These are phyloP conservation scores for Halyomorpha halys DNA, from an alignment of 1,140 invertebrate species.

Conservation along the genomic window DNA sequence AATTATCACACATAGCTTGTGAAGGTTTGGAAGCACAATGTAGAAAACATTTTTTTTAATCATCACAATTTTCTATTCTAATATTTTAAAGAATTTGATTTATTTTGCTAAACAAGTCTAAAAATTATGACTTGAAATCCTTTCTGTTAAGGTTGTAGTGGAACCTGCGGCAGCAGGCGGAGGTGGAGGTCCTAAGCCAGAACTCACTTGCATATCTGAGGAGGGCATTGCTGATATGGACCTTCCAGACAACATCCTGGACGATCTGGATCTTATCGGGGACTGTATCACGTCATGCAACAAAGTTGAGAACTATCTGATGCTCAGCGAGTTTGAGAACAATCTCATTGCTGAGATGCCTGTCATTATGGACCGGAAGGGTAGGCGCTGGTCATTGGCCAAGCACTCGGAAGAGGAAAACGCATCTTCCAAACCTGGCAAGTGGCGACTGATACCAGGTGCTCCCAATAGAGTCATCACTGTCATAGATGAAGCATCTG, in stretches of 20 bases:
- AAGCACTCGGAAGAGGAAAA: conserved; percentile 35
- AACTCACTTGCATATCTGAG: conserved; percentile 78
- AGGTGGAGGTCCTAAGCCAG: conserved; percentile 45
- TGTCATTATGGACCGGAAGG: conserved; percentile 54
- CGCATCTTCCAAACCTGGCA: conserved; percentile 30
- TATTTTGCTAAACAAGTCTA: too few species aligned
- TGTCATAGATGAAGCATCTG: conserved; percentile 58
- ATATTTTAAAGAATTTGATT: too few species aligned
- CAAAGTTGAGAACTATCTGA: conserved; percentile 74
- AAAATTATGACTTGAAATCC: too few species aligned
- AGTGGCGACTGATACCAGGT: conserved; percentile 36
- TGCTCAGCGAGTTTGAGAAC: conserved; percentile 79
- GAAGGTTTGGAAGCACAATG: too few species aligned
- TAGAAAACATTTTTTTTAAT: too few species aligned
- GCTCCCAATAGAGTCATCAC: conserved; percentile 50
- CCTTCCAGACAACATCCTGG: conserved; percentile 66
- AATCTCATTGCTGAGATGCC: conserved; percentile 70
- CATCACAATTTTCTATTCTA: too few species aligned
- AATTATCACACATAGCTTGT: too few species aligned
- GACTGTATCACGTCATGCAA: conserved; percentile 82
- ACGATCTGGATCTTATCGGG: conserved; percentile 68
- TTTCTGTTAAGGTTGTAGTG: conserved; percentile 31
- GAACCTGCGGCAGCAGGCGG: conserved; percentile 28
- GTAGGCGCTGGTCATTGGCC: conserved; percentile 56
- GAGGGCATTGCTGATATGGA: conserved; percentile 76